Evolutionary conservation across 1,140 invertebrate genomes (phyloP), one percentile per base, ranked within the genome.

Genomic region (Drosophila eugracilis): DNA sequence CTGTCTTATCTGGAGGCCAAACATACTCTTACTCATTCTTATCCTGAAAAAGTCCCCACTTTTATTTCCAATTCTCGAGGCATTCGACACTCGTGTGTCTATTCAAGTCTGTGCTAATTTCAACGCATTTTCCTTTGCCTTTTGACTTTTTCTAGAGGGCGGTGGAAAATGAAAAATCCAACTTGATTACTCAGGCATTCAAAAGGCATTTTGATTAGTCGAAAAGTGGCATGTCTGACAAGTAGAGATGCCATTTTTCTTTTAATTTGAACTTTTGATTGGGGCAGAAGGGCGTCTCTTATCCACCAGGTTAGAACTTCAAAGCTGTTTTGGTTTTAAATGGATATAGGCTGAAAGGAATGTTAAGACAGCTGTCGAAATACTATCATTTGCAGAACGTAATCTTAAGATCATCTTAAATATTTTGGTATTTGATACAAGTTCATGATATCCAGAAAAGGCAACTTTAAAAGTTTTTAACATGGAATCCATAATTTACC

Each of bases 131-230:
- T 65, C 53, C 34, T 72, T 47, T 57, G 6, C 39, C 44, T 41
- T 41, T 57, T 49, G 22, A 26, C 54, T 54, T 41, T 41, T 12
- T 5, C 26, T 26, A 26, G 19, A 6, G 32, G 24, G 36, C n/a
- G 47, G 36, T 26, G 21, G 15, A 28, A 58, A 58, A 58, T 57
- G 24, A 55, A 80, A 80, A 76, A 81, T 54, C 67, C 72, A 86
- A 85, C 58, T 86, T 85, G 81, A 85, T 85, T 86, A 74, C 80
- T 55, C 37, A 71, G 65, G 81, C 81, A 81, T 81, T 85, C 75
- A 85, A 85, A 85, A 85, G 80, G 80, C 80, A 85, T 85, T 85
- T 85, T 85, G 80, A 84, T 84, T 84, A 84, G 80, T 80, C 71
- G 60, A 45, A 72, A 75, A 80, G 76, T 85, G 76, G 60, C 81